Evolutionary conservation across 2,113 vertebrate genomes (phyloP), one percentile per base, ranked within the genome.

Genomic region (Alethe diademata): DNA sequence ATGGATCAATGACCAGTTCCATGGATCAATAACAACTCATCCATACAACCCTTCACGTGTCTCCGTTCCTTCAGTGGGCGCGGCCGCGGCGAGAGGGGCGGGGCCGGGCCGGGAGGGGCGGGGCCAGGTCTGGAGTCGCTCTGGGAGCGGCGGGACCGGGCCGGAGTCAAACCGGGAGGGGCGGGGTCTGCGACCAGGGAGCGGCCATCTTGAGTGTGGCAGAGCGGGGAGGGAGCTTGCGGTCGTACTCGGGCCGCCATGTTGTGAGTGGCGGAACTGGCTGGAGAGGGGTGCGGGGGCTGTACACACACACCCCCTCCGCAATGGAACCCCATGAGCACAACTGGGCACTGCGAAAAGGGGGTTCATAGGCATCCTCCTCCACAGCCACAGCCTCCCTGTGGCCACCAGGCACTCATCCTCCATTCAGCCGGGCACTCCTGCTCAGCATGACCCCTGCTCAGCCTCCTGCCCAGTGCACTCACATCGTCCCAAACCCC

Each of bases 171-270:
- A 50, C 72, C 19, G 84, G 42, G 93, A 25, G 76, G 73, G 76
- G 64, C 56, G 64, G 40, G 50, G 48, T 4, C 40, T 35, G 33
- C 4, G 2, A 2, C 0, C 19, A 3, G 78, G 72, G 73, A 5
- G 81, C 72, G 56, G 75, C 95, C 97, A 96, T 97, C 25, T 94
- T 93, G 91, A 92, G 95, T 66, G 97, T 94, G 97, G 96, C 97
- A 24, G 43, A 33, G 56, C 6, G n/a, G 12, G 25, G 3, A 40
- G 16, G 14, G 23, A 43, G 18, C 5, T 53, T 3, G 69, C 19
- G 1, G 57, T 2, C 3, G 16, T 0, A 0, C 2, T 5, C 3
- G 8, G 26, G 2, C 11, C 3, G 67, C 92, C 96, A 93, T 90
- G 9, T 47, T 88, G 33, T 26, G 94, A 79, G 95, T 95, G 95